phyloP scores from a whole-genome alignment of 1,140 invertebrate species.

The Papilio xuthus region DNA sequence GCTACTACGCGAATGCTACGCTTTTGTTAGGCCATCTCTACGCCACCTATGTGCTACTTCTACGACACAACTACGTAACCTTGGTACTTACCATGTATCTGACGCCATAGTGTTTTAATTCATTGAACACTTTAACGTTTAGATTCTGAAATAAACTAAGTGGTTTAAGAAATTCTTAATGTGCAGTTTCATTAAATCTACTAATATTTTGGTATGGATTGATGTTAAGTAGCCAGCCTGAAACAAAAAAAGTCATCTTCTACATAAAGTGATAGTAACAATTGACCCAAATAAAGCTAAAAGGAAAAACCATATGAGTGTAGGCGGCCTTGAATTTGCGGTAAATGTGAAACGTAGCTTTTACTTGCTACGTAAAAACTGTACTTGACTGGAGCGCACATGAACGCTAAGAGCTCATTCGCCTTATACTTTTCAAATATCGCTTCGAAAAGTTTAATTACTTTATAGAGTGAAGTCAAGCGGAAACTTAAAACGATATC shows the following conservation, averaged over 20 bases:
- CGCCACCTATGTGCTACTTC: background rate
- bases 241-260: background rate
- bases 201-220: background rate
- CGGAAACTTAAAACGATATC: background rate
- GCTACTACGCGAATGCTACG: background rate
- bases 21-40: background rate
- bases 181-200: background rate
- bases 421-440: constrained; percentile 18
- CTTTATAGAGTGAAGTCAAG: constrained; percentile 10
- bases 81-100: too few species aligned
- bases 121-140: too few species aligned
- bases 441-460: constrained; percentile 1
- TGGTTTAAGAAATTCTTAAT: too few species aligned
- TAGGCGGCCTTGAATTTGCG: constrained; percentile 3
- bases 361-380: constrained; percentile 30
- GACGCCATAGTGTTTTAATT: too few species aligned
- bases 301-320: constrained; percentile 4
- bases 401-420: constrained; percentile 15
- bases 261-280: background rate
- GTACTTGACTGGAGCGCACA: constrained; percentile 23
- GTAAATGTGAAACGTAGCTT: constrained; percentile 32
- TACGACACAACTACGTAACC: too few species aligned
- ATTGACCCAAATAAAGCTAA: constrained; percentile 20
- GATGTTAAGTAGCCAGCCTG: background rate
- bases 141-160: too few species aligned